Evolutionary conservation across 2,888 invertebrate genomes (phyloP), one percentile per base, ranked within the genome.

Genomic region (Ametastegia equiseti): DNA sequence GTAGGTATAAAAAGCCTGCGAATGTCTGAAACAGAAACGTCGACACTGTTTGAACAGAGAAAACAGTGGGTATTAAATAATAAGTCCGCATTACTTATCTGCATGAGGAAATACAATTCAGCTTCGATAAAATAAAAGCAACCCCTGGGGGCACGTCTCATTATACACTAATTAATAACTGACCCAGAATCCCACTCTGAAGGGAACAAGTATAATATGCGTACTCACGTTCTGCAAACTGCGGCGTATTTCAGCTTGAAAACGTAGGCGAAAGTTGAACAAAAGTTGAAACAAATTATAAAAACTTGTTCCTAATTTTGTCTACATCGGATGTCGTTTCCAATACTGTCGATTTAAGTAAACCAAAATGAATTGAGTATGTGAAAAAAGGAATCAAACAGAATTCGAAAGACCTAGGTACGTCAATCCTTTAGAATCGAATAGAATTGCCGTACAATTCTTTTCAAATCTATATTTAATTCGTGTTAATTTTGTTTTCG

Each of bases 201-300:
- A 71, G 47, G 71, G n/a, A 27, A 47, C 45, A 47, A 71, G n/a
- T n/a, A 30, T 71, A 30, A 47, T 71, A 71, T 71, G 47, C 71
- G 47, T 45, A 13, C 71, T 71, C 71, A 71, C 71, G 71, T 71
- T 45, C 36, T 30, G 47, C 30, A 71, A 47, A 27, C 45, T 30
- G n/a, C n/a, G 5, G 45, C 30, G 15, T 71, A 27, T 45, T 71
- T n/a, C 2, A 39, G 27, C 42, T 39, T 47, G 27, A 4, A 71
- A 71, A 45, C 47, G 47, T 47, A 27, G 4, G 30, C 23, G 6
- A 9, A 67, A 39, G 39, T 36, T 67, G 6, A 4, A 36, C 33
- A 7, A 60, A 60, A 60, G 19, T 15, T 19, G 19, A 60, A 11
- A 30, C 6, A 1, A 7, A 33, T 19, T 19, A 9, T 9, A 1